Evolutionary conservation across 2,113 vertebrate species (phyloP).

Genomic region (Cettia cetti): DNA sequence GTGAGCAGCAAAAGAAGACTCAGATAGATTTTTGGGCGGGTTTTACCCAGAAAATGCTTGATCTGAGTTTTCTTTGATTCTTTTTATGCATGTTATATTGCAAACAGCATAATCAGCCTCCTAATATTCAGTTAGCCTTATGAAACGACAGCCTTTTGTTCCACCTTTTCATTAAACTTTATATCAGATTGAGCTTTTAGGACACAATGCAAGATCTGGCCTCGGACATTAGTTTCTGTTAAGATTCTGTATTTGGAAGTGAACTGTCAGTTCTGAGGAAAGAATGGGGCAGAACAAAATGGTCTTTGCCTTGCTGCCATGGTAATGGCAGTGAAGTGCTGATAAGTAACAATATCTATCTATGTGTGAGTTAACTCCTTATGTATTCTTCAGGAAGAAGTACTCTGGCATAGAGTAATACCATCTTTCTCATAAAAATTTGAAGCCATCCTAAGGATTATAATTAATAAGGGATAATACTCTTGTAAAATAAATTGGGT

Average conservation of each 20-base stretch:
- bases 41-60: neutral
- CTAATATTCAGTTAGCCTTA: neutral
- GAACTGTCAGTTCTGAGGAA: neutral
- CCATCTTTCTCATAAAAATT: neutral
- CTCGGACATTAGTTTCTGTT: constrained; percentile 1
- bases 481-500: neutral
- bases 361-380: constrained; percentile 9
- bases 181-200: constrained; percentile 2
- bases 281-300: constrained; percentile 19
- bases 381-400: neutral
- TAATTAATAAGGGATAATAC: neutral
- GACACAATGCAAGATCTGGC: neutral
- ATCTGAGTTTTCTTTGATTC: neutral
- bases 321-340: constrained; percentile 38
- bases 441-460: neutral
- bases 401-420: neutral
- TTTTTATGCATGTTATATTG: neutral
- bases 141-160: neutral
- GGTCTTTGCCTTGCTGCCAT: constrained; percentile 25
- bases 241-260: constrained; percentile 1
- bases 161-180: constrained; percentile 3
- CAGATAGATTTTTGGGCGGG: neutral
- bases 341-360: neutral
- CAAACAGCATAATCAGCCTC: neutral
- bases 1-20: neutral